phyloP scores from a whole-genome alignment of 1,140 invertebrate genomes.

The Sitodiplosis mosellana region DNA sequence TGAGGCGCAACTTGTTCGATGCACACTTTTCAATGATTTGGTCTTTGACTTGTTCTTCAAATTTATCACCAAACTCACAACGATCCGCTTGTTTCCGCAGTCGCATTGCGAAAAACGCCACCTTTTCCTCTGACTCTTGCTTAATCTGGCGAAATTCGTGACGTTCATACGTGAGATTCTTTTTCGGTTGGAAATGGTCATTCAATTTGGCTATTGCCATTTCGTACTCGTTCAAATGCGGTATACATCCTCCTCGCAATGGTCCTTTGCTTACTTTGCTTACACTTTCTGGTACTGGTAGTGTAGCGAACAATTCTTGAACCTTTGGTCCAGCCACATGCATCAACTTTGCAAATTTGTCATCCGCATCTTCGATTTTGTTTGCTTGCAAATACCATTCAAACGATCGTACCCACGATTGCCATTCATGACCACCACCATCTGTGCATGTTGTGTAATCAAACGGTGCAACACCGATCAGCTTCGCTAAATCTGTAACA shows the following conservation, averaged over 20 bases:
- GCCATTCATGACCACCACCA: neutral
- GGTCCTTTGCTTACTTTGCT: neutral
- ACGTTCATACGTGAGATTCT: conserved; percentile 1
- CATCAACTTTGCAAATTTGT: neutral
- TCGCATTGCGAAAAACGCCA: conserved; percentile 1
- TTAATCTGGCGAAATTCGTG: conserved; percentile 1
- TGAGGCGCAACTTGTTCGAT: neutral
- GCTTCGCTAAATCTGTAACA: too few relatives aligned
- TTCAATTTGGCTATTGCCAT: neutral
- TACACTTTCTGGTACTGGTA: neutral
- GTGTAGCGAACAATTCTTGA: neutral
- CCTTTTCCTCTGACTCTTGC: neutral
- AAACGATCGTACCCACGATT: neutral
- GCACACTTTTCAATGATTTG: neutral
- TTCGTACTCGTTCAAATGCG: neutral
- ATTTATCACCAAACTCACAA: neutral
- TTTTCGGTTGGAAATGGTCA: neutral
- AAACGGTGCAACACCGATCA: too few relatives aligned
- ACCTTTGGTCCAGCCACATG: neutral
- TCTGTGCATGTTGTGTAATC: neutral
- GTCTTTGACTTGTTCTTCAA: neutral
- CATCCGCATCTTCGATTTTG: neutral
- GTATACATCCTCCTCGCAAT: neutral
- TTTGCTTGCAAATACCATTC: neutral
- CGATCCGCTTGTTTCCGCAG: conserved; percentile 1